phyloP scores from a whole-genome alignment of 2,113 vertebrate species.

The Xenopus tropicalis region DNA sequence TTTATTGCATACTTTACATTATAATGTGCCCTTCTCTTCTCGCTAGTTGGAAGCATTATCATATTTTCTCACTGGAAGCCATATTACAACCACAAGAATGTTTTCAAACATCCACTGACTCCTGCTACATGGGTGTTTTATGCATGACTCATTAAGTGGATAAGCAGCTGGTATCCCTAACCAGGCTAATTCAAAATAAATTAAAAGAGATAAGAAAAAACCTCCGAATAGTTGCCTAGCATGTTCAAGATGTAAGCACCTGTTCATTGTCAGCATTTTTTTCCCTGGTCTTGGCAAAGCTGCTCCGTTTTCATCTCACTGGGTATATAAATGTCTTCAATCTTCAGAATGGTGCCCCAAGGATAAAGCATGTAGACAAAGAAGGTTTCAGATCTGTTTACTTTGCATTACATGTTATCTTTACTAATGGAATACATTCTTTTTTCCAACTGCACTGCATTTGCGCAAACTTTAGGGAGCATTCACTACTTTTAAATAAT shows the following conservation, averaged over 20 bases:
- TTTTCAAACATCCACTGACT: neutral
- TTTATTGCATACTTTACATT: too few species aligned
- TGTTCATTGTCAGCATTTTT: constrained; percentile 28
- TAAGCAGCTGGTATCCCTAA: constrained; percentile 18
- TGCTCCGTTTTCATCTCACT: constrained; percentile 22
- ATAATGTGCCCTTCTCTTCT: too few species aligned
- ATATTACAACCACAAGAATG: neutral
- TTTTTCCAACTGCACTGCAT: constrained; percentile 53
- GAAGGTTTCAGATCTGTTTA: constrained; percentile 46
- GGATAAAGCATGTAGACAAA: constrained; percentile 54
- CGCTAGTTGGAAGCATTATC: too few species aligned
- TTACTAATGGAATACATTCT: constrained; percentile 54
- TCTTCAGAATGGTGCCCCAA: constrained; percentile 44
- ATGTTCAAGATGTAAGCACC: constrained; percentile 24
- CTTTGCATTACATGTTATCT: constrained; percentile 56
- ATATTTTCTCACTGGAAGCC: neutral
- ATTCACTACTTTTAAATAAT: constrained; percentile 60
- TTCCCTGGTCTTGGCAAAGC: constrained; percentile 23
- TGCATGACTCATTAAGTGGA: constrained; percentile 4
- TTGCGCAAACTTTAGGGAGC: constrained; percentile 57
- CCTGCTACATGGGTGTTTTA: constrained; percentile 10
- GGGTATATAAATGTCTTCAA: constrained; percentile 12
- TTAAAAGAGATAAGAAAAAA: constrained; percentile 1
- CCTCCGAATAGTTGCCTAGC: constrained; percentile 31
- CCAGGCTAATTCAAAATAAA: constrained; percentile 17